A percentile compares a stretch with the other conserved stretches of the same genome.
Conservation (phyloP, 2,113 vertebrate species). For the Mastomys natalensis region DNA sequence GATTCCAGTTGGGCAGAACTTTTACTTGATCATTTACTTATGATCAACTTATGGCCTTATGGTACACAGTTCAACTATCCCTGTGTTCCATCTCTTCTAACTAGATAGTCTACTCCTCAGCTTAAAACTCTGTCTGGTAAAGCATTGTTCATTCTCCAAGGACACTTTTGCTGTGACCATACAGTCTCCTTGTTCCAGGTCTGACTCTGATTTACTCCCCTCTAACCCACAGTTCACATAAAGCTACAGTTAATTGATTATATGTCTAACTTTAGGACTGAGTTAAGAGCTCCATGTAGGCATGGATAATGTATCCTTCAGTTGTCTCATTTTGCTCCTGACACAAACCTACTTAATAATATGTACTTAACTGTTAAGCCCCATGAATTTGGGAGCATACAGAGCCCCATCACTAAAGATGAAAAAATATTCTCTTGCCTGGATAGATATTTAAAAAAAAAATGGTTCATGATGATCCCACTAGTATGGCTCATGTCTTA, state of each 20-base stretch:
- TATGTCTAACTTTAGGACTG: neutral
- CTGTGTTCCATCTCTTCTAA: neutral
- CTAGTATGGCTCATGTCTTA: neutral
- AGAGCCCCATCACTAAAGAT: neutral
- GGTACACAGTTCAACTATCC: neutral
- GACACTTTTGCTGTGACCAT: neutral
- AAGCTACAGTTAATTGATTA: neutral
- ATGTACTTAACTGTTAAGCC: neutral
- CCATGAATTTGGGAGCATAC: neutral
- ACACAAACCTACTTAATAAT: neutral
- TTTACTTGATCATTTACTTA: neutral
- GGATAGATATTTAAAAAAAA: neutral
- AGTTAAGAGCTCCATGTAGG: neutral
- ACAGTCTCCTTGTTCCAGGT: neutral
- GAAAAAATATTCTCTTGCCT: conserved; percentile 20
- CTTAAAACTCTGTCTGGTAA: neutral
- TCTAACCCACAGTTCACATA: neutral
- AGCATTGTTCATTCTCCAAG: neutral
- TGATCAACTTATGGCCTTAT: neutral
- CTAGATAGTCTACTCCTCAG: neutral
- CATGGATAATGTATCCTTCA: neutral
- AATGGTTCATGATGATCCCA: neutral
- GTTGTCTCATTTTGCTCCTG: neutral
- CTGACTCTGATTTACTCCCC: neutral
- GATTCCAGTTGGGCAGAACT: neutral